Percentiles rank a stretch among this genome's conserved stretches.
phyloP scores from a whole-genome alignment of 2,888 invertebrate genomes.

The Rhogogaster chlorosoma region DNA sequence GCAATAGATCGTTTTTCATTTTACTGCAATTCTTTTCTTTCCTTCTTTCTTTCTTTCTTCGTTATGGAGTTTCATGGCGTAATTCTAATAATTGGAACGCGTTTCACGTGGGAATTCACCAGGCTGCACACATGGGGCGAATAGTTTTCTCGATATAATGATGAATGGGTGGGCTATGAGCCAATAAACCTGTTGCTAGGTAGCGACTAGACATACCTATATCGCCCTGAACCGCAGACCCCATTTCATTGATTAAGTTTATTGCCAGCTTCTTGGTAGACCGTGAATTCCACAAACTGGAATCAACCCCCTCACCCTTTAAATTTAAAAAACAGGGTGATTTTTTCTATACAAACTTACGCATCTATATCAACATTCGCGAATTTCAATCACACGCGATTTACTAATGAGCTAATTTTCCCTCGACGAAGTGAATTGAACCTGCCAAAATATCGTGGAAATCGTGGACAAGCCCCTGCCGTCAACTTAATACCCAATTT shows the following conservation, averaged over 20 bases:
- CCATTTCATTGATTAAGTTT: neutral
- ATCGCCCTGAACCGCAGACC: neutral
- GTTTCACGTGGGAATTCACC: neutral
- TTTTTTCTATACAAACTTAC: no score
- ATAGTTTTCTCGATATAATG: neutral
- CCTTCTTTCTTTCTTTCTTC: neutral
- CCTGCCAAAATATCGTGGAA: neutral
- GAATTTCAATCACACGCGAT: neutral
- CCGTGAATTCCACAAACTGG: no score
- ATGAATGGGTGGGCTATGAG: constrained; percentile 8
- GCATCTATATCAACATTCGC: neutral
- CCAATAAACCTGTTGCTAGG: constrained; percentile 23
- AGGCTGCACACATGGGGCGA: neutral
- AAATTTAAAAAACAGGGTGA: no score
- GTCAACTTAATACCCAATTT: neutral
- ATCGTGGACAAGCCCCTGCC: neutral
- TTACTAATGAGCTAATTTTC: neutral
- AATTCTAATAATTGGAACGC: neutral
- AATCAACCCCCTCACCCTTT: no score
- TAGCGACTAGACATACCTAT: neutral
- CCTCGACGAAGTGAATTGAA: neutral
- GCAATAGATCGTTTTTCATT: neutral
- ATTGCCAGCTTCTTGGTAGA: neutral
- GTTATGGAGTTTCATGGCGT: neutral
- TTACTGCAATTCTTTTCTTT: neutral